These are phyloP conservation scores for Isichthys henryi DNA, from an alignment of 2,113 vertebrate genomes.

Conservation along the genomic window DNA sequence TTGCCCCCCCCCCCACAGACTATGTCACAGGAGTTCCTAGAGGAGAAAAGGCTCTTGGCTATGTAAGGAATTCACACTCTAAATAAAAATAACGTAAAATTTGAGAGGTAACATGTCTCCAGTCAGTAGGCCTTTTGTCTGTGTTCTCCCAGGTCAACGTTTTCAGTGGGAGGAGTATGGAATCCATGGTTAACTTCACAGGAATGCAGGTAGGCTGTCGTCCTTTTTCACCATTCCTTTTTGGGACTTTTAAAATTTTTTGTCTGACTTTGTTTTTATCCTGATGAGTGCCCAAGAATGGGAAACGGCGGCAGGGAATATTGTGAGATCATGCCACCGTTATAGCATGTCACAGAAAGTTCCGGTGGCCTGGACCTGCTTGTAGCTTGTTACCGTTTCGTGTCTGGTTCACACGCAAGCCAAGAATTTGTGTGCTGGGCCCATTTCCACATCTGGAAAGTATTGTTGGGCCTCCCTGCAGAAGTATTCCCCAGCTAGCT, in stretches of 20 bases:
- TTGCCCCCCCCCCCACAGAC: conserved; percentile 59
- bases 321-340: background rate
- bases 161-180: conserved; percentile 83
- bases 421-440: conserved; percentile 28
- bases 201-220: conserved; percentile 75
- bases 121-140: conserved; percentile 2
- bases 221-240: background rate
- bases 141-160: conserved; percentile 77
- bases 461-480: conserved; percentile 17
- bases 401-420: conserved; percentile 30
- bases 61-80: conserved; percentile 63
- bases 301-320: too few species aligned
- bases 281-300: background rate
- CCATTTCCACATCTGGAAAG: conserved; percentile 35
- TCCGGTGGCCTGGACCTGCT: conserved; percentile 13
- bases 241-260: background rate
- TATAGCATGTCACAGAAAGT: background rate
- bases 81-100: background rate
- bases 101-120: background rate
- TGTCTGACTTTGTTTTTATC: background rate
- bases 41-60: conserved; percentile 84
- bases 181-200: conserved; percentile 86
- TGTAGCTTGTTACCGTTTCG: conserved; percentile 3
- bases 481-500: background rate
- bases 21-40: conserved; percentile 92